Conservation (phyloP, 2,888 invertebrate genomes). For the Amiota communis region DNA sequence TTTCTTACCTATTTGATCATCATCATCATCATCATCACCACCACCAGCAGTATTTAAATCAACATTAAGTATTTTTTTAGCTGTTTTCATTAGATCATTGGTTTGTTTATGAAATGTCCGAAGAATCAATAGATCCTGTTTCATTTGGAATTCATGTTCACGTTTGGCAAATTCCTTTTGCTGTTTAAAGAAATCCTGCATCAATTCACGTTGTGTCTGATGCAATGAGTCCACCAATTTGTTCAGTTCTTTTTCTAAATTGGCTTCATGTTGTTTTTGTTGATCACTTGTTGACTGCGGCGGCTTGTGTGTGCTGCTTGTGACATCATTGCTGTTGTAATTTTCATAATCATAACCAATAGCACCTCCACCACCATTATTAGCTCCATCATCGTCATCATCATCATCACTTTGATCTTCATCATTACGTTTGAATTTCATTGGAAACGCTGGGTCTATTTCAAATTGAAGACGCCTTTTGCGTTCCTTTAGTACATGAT, state of each 20-base stretch:
- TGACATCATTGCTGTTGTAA: background rate
- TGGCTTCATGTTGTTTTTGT: constrained; percentile 48
- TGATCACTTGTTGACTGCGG: background rate
- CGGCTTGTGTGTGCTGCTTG: background rate
- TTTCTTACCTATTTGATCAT: background rate
- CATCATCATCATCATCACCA: constrained; percentile 22
- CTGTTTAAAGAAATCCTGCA: constrained; percentile 68
- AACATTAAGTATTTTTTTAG: constrained; percentile 48
- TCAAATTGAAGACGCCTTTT: constrained; percentile 45
- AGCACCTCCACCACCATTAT: background rate
- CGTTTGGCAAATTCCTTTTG: constrained; percentile 67
- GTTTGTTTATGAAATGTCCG: constrained; percentile 69
- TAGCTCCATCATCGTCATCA: too few relatives aligned
- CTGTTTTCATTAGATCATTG: constrained; percentile 57
- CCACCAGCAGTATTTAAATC: constrained; percentile 6
- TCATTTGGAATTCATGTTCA: constrained; percentile 70
- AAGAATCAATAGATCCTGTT: constrained; percentile 67
- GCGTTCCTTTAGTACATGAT: constrained; percentile 40
- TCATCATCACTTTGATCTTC: background rate
- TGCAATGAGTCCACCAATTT: constrained; percentile 64
- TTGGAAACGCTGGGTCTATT: constrained; percentile 41
- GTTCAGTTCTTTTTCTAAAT: constrained; percentile 62
- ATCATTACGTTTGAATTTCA: background rate
- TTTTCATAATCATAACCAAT: constrained; percentile 32
- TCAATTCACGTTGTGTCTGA: constrained; percentile 65